Evolutionary conservation across 2,113 vertebrate genomes (phyloP).

Genomic region (Phyllostomus hastatus): DNA sequence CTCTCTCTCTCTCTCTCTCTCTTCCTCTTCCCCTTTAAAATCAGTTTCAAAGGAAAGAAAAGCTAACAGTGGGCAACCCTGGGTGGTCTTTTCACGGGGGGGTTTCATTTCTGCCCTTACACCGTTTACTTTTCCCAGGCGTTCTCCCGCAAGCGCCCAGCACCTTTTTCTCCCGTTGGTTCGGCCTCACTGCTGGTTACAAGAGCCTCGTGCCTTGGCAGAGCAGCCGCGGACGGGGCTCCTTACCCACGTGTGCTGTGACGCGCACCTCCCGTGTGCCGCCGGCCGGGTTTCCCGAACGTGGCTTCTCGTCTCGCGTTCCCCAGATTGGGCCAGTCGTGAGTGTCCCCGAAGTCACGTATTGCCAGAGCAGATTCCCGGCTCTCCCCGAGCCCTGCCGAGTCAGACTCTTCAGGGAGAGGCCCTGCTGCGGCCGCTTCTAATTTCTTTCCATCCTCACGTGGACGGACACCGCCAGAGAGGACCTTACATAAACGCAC

Average conservation of each 20-base stretch:
- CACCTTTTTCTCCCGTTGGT: rapidly evolving
- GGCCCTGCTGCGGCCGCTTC: background rate
- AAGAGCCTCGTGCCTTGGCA: background rate
- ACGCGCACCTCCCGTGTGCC: rapidly evolving
- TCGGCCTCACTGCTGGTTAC: rapidly evolving
- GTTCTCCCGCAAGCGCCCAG: background rate
- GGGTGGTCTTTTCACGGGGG: background rate
- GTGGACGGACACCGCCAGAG: background rate
- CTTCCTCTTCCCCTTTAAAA: no score
- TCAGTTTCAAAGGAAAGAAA: background rate
- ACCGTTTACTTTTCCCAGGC: background rate
- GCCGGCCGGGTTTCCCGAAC: background rate
- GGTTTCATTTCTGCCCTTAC: background rate
- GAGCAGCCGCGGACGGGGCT: rapidly evolving
- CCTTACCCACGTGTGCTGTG: rapidly evolving
- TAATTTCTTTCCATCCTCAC: background rate
- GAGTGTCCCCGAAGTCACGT: background rate
- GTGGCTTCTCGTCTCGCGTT: background rate
- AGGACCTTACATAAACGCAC: background rate
- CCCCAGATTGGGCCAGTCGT: background rate
- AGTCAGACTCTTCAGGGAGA: background rate
- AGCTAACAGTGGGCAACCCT: background rate
- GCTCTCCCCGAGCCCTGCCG: background rate
- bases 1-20: no score
- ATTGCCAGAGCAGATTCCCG: background rate